These are phyloP conservation scores for Sminthurides bifidus DNA, from an alignment of 1,140 invertebrate genomes.

Conservation along the genomic window DNA sequence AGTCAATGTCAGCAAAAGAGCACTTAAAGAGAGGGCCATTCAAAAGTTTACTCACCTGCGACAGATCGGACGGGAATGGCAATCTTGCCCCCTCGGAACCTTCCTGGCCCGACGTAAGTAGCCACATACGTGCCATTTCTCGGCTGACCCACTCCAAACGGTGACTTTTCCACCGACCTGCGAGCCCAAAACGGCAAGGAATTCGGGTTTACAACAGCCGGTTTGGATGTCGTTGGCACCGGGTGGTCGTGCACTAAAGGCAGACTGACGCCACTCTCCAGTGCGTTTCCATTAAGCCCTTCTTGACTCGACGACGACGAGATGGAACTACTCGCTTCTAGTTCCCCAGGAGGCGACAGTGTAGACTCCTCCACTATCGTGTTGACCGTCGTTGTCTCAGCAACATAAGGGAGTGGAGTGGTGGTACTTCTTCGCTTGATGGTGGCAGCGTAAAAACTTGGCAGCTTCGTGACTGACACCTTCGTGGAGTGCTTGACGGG, in stretches of 20 bases:
- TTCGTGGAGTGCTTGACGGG: background rate
- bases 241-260: conserved; percentile 6
- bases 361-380: too few relatives aligned
- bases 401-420: background rate
- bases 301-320: too few relatives aligned
- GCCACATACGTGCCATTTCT: conserved; percentile 6
- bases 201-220: background rate
- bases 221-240: background rate
- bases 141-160: background rate
- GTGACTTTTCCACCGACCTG: background rate
- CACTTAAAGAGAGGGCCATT: too few relatives aligned
- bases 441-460: background rate
- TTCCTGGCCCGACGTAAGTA: conserved; percentile 5
- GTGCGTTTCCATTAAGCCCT: too few relatives aligned
- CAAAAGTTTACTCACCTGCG: background rate
- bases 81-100: background rate
- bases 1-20: too few relatives aligned
- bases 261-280: background rate
- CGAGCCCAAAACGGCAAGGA: background rate
- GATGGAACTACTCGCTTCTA: too few relatives aligned
- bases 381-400: background rate
- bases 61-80: background rate
- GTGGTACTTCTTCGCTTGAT: too few relatives aligned
- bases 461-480: background rate
- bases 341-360: too few relatives aligned